Conservation (phyloP, 1,140 invertebrate genomes). For the Planococcus citri region DNA sequence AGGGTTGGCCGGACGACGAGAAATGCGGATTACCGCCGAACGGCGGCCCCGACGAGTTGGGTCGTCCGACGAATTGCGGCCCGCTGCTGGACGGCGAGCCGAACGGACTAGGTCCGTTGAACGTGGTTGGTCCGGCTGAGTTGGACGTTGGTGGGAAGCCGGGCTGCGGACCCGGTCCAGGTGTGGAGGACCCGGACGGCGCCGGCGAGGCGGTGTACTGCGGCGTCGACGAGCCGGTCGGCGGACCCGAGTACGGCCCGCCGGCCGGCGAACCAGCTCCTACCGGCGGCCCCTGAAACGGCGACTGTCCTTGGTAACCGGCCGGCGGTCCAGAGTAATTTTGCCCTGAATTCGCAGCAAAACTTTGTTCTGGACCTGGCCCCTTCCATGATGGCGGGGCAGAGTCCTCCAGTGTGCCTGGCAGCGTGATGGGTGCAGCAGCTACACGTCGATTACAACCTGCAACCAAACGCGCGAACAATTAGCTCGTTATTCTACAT, state of each 20-base stretch:
- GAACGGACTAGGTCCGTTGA: constrained; percentile 50
- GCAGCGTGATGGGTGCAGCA: constrained; percentile 44
- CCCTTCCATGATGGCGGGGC: constrained; percentile 49
- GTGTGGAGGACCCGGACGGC: constrained; percentile 59
- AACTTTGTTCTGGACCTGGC: constrained; percentile 48
- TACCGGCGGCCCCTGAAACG: constrained; percentile 47
- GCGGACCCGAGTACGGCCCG: constrained; percentile 48
- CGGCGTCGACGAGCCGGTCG: constrained; percentile 54
- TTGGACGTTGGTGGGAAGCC: constrained; percentile 50
- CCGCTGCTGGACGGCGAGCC: constrained; percentile 51
- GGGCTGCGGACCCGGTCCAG: constrained; percentile 45
- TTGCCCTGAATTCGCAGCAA: constrained; percentile 42
- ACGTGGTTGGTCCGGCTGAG: constrained; percentile 45
- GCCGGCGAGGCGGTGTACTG: constrained; percentile 62
- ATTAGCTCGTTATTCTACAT: constrained; percentile 16
- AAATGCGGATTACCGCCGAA: constrained; percentile 54
- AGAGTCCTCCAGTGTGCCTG: constrained; percentile 53
- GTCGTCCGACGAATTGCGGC: constrained; percentile 47
- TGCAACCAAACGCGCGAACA: constrained; percentile 33
- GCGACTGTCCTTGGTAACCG: constrained; percentile 45
- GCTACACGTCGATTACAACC: constrained; percentile 52
- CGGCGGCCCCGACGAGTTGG: constrained; percentile 52
- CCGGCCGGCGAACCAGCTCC: constrained; percentile 50
- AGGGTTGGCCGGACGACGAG: constrained; percentile 47
- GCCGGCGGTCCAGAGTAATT: constrained; percentile 43